Evolutionary conservation across 2,797 vertebrate genomes (phyloP).

Genomic region (Sandelia bainsii): DNA sequence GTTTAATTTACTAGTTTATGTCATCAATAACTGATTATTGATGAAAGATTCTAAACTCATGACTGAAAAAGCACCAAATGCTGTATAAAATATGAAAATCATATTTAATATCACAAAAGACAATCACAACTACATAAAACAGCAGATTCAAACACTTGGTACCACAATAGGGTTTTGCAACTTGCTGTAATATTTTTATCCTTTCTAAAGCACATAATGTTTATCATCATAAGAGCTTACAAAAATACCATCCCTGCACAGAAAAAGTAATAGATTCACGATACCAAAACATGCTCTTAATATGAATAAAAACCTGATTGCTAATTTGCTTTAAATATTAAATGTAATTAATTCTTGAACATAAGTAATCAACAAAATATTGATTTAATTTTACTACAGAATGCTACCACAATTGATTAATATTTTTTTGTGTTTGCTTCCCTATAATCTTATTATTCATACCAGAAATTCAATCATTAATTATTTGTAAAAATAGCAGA

Average conservation of each 20-base stretch:
- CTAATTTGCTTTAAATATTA: constrained; percentile 28
- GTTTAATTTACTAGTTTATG: neutral
- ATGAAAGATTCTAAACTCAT: neutral
- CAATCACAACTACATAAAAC: constrained; percentile 9
- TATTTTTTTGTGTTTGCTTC: constrained; percentile 10
- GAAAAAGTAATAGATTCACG: constrained; percentile 38
- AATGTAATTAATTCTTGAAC: constrained; percentile 33
- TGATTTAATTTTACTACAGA: constrained; percentile 31
- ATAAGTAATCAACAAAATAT: constrained; percentile 11
- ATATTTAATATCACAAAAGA: constrained; percentile 15
- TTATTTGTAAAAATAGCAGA: constrained; percentile 48
- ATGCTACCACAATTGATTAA: constrained; percentile 7
- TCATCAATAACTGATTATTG: neutral
- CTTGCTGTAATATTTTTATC: constrained; percentile 66
- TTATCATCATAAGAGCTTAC: constrained; percentile 48
- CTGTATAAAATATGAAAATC: constrained; percentile 3
- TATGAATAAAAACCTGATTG: neutral
- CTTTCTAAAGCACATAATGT: constrained; percentile 36
- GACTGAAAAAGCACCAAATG: neutral
- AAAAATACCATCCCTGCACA: constrained; percentile 64
- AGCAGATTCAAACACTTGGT: constrained; percentile 25
- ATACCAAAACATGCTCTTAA: constrained; percentile 31
- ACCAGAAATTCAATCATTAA: constrained; percentile 34
- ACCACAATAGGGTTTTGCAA: constrained; percentile 6
- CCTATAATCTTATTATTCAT: constrained; percentile 16